Conservation (phyloP, 2,888 invertebrate genomes). For the Drosophila nigricruria region DNA sequence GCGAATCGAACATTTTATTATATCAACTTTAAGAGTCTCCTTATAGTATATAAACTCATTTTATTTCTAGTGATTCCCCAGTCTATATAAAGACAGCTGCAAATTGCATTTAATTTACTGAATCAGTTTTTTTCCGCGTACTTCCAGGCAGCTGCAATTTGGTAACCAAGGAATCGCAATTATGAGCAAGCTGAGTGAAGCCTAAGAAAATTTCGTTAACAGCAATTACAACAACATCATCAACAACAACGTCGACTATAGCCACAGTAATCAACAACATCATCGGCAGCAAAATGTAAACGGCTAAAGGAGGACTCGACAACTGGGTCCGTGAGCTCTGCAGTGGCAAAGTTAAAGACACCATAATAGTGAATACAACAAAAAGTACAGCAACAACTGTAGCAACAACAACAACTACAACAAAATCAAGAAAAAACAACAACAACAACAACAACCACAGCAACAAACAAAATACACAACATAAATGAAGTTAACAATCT, state of each 20-base stretch:
- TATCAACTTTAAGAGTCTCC: no score
- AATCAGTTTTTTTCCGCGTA: background rate
- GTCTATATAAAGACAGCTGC: constrained; percentile 8
- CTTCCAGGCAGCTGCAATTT: constrained; percentile 50
- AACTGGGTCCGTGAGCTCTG: constrained; percentile 55
- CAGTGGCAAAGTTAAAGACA: constrained; percentile 43
- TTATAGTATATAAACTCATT: background rate
- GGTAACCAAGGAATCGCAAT: constrained; percentile 55
- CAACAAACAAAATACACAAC: constrained; percentile 70
- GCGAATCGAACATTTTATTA: no score
- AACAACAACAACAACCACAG: constrained; percentile 29
- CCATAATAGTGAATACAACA: constrained; percentile 17
- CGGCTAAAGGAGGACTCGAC: constrained; percentile 33
- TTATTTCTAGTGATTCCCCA: background rate
- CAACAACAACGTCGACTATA: constrained; percentile 5
- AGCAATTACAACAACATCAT: constrained; percentile 24
- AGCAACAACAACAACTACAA: constrained; percentile 18
- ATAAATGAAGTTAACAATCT: constrained; percentile 85
- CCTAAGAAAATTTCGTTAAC: constrained; percentile 44
- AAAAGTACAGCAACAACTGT: constrained; percentile 24
- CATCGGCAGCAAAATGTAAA: constrained; percentile 67
- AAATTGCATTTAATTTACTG: constrained; percentile 17
- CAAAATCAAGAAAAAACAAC: background rate
- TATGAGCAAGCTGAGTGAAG: constrained; percentile 62
- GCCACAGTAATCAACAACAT: constrained; percentile 31